These are phyloP conservation scores for Oligia strigilis DNA, from an alignment of 2,888 invertebrate species.

Conservation along the genomic window DNA sequence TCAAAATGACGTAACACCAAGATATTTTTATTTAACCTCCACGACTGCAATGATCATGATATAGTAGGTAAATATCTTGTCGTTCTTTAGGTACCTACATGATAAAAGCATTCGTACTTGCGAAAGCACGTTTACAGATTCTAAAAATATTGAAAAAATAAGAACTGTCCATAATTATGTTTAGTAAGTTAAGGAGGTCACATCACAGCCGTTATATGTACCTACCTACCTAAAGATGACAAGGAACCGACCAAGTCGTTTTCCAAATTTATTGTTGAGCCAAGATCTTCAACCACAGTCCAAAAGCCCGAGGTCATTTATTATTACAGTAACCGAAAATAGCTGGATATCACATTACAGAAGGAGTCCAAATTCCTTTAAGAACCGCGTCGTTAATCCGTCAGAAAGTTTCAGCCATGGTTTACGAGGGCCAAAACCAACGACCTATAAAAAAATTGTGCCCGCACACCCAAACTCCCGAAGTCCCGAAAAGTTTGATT, in stretches of 20 bases:
- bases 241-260: neutral
- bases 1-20: neutral
- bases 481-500: conserved; percentile 86
- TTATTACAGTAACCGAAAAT: conserved; percentile 55
- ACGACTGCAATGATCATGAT: conserved; percentile 5
- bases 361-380: conserved; percentile 65
- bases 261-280: conserved; percentile 16
- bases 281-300: conserved; percentile 22
- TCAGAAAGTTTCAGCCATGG: conserved; percentile 77
- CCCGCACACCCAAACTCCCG: conserved; percentile 81
- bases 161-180: neutral
- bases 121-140: neutral
- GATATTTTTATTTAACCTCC: conserved; percentile 8
- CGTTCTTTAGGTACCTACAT: conserved; percentile 4
- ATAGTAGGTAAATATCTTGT: too few relatives aligned
- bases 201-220: neutral
- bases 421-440: conserved; percentile 79
- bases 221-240: neutral
- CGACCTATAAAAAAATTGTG: conserved; percentile 79
- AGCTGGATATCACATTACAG: conserved; percentile 60
- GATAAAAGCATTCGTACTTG: conserved; percentile 9
- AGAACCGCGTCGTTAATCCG: conserved; percentile 75
- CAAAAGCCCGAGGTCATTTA: conserved; percentile 55
- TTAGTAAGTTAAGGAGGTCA: neutral
- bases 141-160: neutral